A percentile compares a stretch with the other conserved stretches of the same genome.
These are phyloP conservation scores for Xerus rutilus DNA, from an alignment of 2,797 vertebrate genomes.

Conservation along the genomic window DNA sequence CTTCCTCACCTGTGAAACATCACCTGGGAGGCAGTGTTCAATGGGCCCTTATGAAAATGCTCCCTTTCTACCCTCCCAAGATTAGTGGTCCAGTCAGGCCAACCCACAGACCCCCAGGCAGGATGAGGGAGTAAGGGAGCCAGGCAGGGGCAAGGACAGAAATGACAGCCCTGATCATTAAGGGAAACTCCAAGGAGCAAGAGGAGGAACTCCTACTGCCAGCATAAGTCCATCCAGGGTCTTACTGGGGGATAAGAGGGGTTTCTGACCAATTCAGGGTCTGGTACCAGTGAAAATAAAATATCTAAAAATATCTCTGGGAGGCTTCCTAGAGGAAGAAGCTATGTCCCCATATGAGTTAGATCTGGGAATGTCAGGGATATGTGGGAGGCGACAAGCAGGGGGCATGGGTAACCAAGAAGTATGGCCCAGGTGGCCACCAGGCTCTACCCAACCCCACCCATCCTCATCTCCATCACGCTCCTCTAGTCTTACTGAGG, in stretches of 20 bases:
- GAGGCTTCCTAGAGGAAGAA: background rate
- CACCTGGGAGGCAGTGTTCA: background rate
- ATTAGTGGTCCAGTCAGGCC: background rate
- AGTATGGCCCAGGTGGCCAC: no score
- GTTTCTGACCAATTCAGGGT: background rate
- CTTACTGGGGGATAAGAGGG: background rate
- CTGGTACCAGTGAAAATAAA: fast-evolving
- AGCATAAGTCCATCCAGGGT: background rate
- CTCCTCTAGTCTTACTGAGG: background rate
- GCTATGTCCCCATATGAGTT: no score
- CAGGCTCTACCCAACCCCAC: no score
- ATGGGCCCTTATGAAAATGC: background rate
- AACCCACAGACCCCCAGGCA: background rate
- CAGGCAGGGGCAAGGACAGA: background rate
- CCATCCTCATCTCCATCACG: background rate
- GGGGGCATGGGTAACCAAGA: no score
- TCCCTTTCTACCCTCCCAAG: no score
- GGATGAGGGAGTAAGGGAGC: background rate
- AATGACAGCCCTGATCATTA: no score
- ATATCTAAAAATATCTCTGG: background rate
- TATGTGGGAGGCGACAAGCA: fast-evolving
- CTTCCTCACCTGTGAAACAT: background rate
- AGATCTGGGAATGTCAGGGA: background rate
- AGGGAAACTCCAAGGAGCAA: background rate
- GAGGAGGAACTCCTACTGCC: background rate